Evolutionary conservation across 2,113 vertebrate species (phyloP).

Genomic region (Halcyon malimbica): DNA sequence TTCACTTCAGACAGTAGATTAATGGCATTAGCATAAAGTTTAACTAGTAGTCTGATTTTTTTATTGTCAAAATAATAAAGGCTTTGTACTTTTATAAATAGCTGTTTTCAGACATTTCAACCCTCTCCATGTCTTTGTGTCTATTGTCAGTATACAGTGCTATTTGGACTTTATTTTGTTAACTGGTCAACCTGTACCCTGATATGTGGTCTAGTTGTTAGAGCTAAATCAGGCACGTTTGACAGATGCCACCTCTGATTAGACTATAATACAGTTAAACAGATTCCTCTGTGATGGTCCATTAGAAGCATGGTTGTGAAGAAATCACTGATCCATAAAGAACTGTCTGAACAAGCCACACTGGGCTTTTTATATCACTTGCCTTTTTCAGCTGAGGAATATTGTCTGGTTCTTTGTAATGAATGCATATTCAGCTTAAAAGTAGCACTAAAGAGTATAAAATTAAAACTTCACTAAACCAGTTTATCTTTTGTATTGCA

Average conservation of each 20-base stretch:
- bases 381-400: neutral
- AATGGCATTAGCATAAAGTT: neutral
- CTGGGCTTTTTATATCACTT: neutral
- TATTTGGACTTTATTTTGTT: neutral
- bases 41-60: neutral
- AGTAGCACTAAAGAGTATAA: neutral
- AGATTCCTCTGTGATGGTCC: neutral
- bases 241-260: conserved; percentile 59
- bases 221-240: conserved; percentile 14
- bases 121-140: neutral
- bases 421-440: neutral
- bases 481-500: neutral
- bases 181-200: neutral
- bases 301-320: conserved; percentile 1
- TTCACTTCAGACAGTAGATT: neutral
- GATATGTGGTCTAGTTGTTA: neutral
- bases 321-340: conserved; percentile 54
- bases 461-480: neutral
- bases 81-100: neutral
- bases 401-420: neutral
- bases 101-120: neutral
- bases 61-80: neutral
- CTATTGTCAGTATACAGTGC: neutral
- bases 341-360: neutral
- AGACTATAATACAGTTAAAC: conserved; percentile 18